A percentile compares a stretch with the other conserved stretches of the same genome.
Conservation (phyloP, 2,113 vertebrate genomes). For the Aramus guarauna region DNA sequence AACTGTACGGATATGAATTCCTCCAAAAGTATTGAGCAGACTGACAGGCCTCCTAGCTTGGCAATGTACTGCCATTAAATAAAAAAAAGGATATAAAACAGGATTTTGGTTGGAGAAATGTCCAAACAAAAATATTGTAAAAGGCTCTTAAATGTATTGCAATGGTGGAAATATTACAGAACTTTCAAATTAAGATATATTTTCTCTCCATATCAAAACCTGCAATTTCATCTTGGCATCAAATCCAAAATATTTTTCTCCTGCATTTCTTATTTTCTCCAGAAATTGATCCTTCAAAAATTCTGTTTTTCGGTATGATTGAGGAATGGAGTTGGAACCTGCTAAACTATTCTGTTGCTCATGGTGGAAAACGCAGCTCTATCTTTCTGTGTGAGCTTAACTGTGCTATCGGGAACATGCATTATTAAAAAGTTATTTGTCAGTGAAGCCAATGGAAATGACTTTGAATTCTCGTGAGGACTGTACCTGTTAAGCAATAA, state of each 20-base stretch:
- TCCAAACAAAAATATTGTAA: neutral
- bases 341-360: neutral
- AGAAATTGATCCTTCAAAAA: neutral
- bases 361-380: neutral
- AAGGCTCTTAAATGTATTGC: neutral
- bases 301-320: neutral
- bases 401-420: neutral
- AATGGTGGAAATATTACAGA: neutral
- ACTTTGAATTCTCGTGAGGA: neutral
- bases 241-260: neutral
- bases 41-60: neutral
- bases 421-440: conserved; percentile 37
- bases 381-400: neutral
- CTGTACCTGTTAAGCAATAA: neutral
- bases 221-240: neutral
- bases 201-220: neutral
- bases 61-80: neutral
- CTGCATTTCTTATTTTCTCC: neutral
- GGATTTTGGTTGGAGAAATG: neutral
- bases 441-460: neutral
- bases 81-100: neutral
- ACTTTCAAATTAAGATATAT: neutral
- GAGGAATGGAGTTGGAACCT: neutral
- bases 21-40: neutral
- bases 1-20: neutral